Percentiles rank a stretch among this genome's conserved stretches.
These are phyloP conservation scores for Eretmocerus hayati DNA, from an alignment of 2,888 invertebrate genomes.

Conservation along the genomic window DNA sequence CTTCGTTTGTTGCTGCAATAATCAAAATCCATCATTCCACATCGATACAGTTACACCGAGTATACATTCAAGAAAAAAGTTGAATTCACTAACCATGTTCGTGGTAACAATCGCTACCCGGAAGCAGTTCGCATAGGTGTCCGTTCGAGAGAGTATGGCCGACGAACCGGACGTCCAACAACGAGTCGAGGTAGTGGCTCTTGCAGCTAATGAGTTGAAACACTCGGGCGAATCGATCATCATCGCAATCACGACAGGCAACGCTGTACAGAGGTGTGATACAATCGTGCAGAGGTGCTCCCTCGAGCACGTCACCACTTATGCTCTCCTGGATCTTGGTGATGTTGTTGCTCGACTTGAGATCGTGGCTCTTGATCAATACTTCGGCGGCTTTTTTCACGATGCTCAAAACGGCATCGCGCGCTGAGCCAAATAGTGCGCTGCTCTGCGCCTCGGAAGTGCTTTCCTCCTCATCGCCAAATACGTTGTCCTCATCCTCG, in stretches of 20 bases:
- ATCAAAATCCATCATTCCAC: neutral
- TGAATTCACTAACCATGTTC: too few relatives aligned
- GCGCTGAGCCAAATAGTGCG: slow-evolving; percentile 71
- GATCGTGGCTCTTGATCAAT: slow-evolving; percentile 63
- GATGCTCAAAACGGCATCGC: slow-evolving; percentile 85
- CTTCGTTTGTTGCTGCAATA: neutral
- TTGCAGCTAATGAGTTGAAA: slow-evolving; percentile 70
- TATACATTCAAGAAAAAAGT: neutral
- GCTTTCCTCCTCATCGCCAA: slow-evolving; percentile 52
- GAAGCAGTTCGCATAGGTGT: slow-evolving; percentile 18
- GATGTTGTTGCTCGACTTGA: slow-evolving; percentile 54
- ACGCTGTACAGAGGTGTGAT: slow-evolving; percentile 64
- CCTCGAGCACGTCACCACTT: slow-evolving; percentile 27
- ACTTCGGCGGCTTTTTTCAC: slow-evolving; percentile 88
- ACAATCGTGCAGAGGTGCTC: slow-evolving; percentile 47
- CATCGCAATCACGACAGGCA: slow-evolving; percentile 69
- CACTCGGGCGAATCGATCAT: slow-evolving; percentile 62
- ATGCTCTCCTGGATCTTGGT: slow-evolving; percentile 42
- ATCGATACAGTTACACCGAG: neutral
- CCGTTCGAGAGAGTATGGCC: slow-evolving; percentile 57
- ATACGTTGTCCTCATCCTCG: slow-evolving; percentile 49
- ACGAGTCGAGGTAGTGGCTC: slow-evolving; percentile 53
- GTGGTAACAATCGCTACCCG: too few relatives aligned
- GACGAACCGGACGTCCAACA: slow-evolving; percentile 58
- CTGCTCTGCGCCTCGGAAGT: slow-evolving; percentile 52